Evolutionary conservation across 2,888 invertebrate species (phyloP).

Genomic region (Meloe dianella): DNA sequence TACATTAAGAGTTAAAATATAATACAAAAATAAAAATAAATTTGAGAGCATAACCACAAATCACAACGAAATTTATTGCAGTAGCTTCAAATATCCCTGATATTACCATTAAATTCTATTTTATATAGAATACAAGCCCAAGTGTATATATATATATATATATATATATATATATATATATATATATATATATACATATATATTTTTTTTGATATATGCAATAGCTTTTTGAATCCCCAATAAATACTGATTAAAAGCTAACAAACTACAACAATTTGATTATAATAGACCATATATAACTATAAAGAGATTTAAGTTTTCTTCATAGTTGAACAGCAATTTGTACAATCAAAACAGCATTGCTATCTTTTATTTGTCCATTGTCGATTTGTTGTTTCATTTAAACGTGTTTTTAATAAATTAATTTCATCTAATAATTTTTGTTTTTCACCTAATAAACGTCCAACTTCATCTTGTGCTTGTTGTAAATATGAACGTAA

Average conservation of each 20-base stretch:
- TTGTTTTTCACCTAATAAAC: slow-evolving; percentile 75
- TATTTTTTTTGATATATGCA: not conserved
- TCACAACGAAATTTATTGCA: not conserved
- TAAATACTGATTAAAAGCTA: not conserved
- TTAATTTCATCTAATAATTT: slow-evolving; percentile 74
- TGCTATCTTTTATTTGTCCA: slow-evolving; percentile 72
- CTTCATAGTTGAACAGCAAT: slow-evolving; percentile 63
- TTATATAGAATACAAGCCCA: not conserved
- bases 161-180: no score
- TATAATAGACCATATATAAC: not conserved
- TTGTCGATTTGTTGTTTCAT: slow-evolving; percentile 48
- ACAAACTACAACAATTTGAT: not conserved
- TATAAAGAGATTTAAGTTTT: slow-evolving; percentile 37
- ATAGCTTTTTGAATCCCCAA: slow-evolving; percentile 1
- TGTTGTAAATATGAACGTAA: slow-evolving; percentile 68
- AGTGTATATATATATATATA: no score
- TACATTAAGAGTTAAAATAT: no score
- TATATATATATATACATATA: no score
- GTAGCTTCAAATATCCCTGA: not conserved
- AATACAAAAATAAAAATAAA: not conserved
- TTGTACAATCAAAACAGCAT: slow-evolving; percentile 73
- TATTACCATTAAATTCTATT: not conserved
- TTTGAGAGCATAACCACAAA: not conserved
- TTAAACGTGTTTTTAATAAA: slow-evolving; percentile 63
- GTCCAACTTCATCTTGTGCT: slow-evolving; percentile 77